These are phyloP conservation scores for Psophia crepitans DNA, from an alignment of 2,113 vertebrate genomes.

Conservation along the genomic window DNA sequence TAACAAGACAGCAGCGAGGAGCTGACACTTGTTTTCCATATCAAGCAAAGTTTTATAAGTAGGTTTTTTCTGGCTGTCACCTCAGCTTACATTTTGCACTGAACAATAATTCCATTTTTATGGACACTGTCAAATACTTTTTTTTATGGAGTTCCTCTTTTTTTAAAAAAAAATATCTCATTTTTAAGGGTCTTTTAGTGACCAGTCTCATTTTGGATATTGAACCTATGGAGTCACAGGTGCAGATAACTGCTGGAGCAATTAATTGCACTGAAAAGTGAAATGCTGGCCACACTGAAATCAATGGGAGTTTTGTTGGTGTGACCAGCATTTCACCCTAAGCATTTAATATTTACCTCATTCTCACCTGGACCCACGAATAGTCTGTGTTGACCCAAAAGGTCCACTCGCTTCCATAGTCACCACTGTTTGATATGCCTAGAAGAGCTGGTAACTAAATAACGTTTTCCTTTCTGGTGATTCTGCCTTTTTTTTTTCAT, in stretches of 20 bases:
- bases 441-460: not conserved
- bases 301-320: not conserved
- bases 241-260: not conserved
- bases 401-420: not conserved
- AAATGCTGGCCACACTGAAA: not conserved
- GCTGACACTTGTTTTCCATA: constrained; percentile 14
- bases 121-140: not conserved
- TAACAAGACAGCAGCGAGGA: not conserved
- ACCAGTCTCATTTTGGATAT: not conserved
- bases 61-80: constrained; percentile 15
- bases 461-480: not conserved
- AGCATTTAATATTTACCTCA: not conserved
- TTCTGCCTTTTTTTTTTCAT: not conserved
- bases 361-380: not conserved
- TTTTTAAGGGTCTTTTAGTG: not conserved
- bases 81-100: not conserved
- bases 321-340: not conserved
- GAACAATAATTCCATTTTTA: constrained; percentile 27
- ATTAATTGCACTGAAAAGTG: not conserved
- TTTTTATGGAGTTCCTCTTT: not conserved
- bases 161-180: not conserved
- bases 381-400: not conserved
- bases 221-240: not conserved
- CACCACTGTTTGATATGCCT: not conserved
- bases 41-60: not conserved